Conservation (phyloP, 2,888 invertebrate genomes). For the Crocallis elinguaria region DNA sequence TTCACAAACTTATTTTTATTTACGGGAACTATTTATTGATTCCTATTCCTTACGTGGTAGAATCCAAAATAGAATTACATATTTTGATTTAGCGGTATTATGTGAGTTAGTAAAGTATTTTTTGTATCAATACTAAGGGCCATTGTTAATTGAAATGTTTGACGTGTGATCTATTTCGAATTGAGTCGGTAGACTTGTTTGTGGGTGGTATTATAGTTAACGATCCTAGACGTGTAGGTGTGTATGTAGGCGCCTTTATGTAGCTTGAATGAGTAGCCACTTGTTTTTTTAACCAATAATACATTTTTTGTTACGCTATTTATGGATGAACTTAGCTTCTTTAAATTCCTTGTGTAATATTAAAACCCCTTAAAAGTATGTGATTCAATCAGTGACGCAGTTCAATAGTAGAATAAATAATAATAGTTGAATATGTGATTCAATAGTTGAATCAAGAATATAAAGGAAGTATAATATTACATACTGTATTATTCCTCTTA, state of each 20-base stretch:
- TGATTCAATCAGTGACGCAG: too few relatives aligned
- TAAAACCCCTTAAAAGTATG: too few relatives aligned
- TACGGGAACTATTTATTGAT: neutral
- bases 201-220: slow-evolving; percentile 53
- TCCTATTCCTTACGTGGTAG: slow-evolving; percentile 10
- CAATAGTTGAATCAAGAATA: too few relatives aligned
- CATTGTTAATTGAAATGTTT: slow-evolving; percentile 67
- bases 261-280: slow-evolving; percentile 23
- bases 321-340: neutral
- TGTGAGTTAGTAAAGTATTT: slow-evolving; percentile 29
- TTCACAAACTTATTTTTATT: slow-evolving; percentile 21
- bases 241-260: slow-evolving; percentile 37
- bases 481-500: too few relatives aligned
- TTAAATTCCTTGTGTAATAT: too few relatives aligned
- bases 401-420: too few relatives aligned
- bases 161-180: slow-evolving; percentile 57
- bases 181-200: slow-evolving; percentile 38
- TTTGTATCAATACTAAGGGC: slow-evolving; percentile 49
- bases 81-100: slow-evolving; percentile 1
- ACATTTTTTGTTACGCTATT: neutral
- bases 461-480: too few relatives aligned
- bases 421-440: too few relatives aligned
- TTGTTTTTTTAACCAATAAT: slow-evolving; percentile 1
- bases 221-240: slow-evolving; percentile 21
- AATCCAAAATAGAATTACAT: slow-evolving; percentile 16